These are phyloP conservation scores for Pogonus chalceus DNA, from an alignment of 1,140 invertebrate genomes.

Conservation along the genomic window DNA sequence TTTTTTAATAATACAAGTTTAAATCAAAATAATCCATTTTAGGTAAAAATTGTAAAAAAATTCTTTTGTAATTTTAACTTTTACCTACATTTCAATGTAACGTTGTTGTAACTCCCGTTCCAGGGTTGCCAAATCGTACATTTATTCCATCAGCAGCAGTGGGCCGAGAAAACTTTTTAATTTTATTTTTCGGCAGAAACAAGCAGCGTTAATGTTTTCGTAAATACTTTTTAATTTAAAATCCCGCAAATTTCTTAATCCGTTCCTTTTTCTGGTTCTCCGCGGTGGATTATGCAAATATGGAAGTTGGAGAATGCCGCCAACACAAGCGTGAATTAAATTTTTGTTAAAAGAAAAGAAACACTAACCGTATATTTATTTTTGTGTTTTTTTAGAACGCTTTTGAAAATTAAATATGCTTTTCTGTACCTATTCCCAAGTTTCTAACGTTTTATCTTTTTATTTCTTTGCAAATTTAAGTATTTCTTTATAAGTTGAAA, in stretches of 20 bases:
- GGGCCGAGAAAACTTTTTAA: background rate
- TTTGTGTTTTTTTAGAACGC: background rate
- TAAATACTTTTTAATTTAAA: conserved; percentile 8
- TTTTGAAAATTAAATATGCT: background rate
- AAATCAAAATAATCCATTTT: too few relatives aligned
- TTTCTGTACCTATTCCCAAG: too few relatives aligned
- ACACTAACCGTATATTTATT: background rate
- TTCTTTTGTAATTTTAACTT: too few relatives aligned
- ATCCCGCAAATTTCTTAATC: conserved; percentile 7
- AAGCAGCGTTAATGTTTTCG: conserved; percentile 3
- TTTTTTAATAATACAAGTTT: too few relatives aligned
- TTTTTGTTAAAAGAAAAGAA: background rate
- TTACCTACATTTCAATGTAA: too few relatives aligned
- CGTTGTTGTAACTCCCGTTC: too few relatives aligned
- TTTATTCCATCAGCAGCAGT: background rate
- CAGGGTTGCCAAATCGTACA: background rate
- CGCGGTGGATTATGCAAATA: conserved; percentile 1
- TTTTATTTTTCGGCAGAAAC: conserved; percentile 2
- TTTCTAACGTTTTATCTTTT: background rate
- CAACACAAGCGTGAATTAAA: background rate
- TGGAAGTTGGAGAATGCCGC: background rate
- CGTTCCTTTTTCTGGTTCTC: background rate
- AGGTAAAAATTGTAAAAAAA: too few relatives aligned
- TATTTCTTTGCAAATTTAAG: background rate
- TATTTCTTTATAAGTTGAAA: background rate